Base-by-base conservation (phyloP, 2,113 vertebrate genomes). In the Thinocorus orbignyianus region DNA sequence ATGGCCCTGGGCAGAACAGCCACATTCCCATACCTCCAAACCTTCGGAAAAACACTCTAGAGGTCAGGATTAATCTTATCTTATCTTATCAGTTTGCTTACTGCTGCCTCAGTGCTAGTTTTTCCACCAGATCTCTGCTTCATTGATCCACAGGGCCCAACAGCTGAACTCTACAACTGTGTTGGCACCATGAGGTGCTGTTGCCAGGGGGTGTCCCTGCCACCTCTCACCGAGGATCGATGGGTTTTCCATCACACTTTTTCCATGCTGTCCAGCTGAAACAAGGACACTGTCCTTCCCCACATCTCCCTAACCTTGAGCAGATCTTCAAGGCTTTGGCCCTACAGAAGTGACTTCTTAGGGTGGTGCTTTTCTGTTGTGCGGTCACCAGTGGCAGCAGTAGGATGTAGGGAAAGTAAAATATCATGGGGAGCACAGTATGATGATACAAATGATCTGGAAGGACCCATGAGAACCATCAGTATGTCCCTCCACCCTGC, bases 211-310 rank as follows among this genome's bases (percentile, higher is more conserved):
- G 20, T 24, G 42, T 55, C 46, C 33, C 51, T 89, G 55, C 35
- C 42, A 46, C 76, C 49, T 83, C 2, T 0, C 11, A 28, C 13
- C 0, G 0, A 65, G 62, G 28, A 70, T 46, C 0, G 0, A 57
- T 11, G 24, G 55, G 8, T 14, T 78, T 66, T 86, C 49, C 31
- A 22, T 42, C n/a, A 42, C 78, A 13, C 35, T 86, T 31, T 57
- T 60, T 31, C 18, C 20, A 13, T 13, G 15, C 62, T 44, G 11
- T 15, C 22, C 46, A 62, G 25, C 33, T 70, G 13, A 42, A 42
- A 44, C 18, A 18, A 65, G 19, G 41, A 65, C 14, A 52, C n/a
- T 14, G 3, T 62, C 39, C 25, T 80, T 82, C 28, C 12, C 5
- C 17, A 16, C 12, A 42, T 95, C 68, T 51, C 35, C 28, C 25